Base-by-base conservation (phyloP, 1,140 invertebrate genomes). In the Coenobita brevimanus region DNA sequence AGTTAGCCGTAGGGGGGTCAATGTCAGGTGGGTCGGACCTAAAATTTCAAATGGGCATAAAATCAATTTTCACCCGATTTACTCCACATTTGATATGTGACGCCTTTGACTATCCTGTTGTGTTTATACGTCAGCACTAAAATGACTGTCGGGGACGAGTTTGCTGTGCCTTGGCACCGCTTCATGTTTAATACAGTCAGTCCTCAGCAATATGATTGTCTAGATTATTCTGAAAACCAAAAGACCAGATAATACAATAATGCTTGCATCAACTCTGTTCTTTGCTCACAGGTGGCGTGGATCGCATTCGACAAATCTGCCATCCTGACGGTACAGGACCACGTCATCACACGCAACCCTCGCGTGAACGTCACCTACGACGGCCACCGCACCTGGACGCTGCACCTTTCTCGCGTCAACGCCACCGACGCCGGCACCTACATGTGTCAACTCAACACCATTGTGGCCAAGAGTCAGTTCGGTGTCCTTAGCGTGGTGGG, bases 381-480 rank as follows among this genome's bases (percentile, higher is more conserved):
- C 84, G 83, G 85, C 30, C 87, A 89, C 75, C 82, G 89, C 33
- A 90, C 90, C 41, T 90, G 90, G 90, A 90, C 86, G 3, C 82
- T 90, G 8, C 90, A 89, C 71, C 60, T 90, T 0, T 86, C 86
- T 0, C 79, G 82, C 15, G 89, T 90, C 54, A 89, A 89, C 62
- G 82, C 82, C 76, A 67, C 88, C 1, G 90, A 90, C 62, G 86
- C 86, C 36, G 90, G 90, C 57, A 88, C 88, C 17, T 90, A 90
- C 88, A 90, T 90, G 90, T 90, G 90, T 78, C 90, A 90, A 21
- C 71, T 90, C 73, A 90, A 90, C 88, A 89, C 90, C 38, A 89
- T 88, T 64, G 84, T 89, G 27, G 89, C 89, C 82, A 86, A 82
- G 60, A 90, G 90, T 36, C 90, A 89, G 78, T 88, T 90, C 50